Evolutionary conservation across 2,888 invertebrate genomes (phyloP).

Genomic region (Holacanthella duospinosa): DNA sequence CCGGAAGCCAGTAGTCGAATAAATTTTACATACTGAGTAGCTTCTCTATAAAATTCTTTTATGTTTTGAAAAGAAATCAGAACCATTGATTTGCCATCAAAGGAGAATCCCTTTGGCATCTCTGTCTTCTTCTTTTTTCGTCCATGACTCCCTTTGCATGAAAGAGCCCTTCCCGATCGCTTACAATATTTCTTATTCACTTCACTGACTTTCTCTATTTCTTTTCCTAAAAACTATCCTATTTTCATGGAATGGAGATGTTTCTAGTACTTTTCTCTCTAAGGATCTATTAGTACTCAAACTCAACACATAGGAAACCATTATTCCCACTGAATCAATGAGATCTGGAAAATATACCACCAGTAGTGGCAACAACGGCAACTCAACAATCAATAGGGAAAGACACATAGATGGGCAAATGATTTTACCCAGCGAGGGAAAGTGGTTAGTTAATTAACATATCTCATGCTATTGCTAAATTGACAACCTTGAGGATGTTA

Average conservation of each 20-base stretch:
- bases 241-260: conserved; percentile 3
- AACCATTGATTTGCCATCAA: conserved; percentile 33
- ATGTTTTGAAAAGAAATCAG: conserved; percentile 6
- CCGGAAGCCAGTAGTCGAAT: too few species aligned
- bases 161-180: conserved; percentile 16
- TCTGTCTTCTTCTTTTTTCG: neutral
- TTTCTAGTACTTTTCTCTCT: neutral
- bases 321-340: too few species aligned
- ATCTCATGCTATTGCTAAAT: too few species aligned
- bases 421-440: too few species aligned
- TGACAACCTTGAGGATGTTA: too few species aligned
- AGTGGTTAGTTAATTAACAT: too few species aligned
- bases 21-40: conserved; percentile 1
- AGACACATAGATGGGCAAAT: too few species aligned
- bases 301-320: too few species aligned
- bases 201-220: conserved; percentile 11
- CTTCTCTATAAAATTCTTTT: neutral
- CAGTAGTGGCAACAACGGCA: too few species aligned
- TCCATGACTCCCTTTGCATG: conserved; percentile 15
- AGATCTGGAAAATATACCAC: too few species aligned
- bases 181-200: conserved; percentile 28
- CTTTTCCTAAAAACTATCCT: conserved; percentile 1
- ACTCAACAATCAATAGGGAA: too few species aligned
- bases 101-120: neutral
- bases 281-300: too few species aligned